Base-by-base conservation (phyloP, 2,888 invertebrate species). In the Trissolcus brochymenae region DNA sequence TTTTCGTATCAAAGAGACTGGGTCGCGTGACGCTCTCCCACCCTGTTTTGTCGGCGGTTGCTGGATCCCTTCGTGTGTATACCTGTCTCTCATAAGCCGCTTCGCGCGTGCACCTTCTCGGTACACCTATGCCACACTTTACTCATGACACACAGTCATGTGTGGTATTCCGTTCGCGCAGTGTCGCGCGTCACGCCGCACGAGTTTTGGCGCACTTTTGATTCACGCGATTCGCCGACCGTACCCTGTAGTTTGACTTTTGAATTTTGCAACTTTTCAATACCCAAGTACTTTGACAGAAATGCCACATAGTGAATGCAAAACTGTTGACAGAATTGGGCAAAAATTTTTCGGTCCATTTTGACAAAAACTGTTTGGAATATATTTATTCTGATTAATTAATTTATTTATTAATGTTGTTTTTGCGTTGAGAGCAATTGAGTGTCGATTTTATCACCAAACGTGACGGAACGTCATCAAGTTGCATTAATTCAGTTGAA, bases 1-100 rank as follows among this genome's bases (percentile, higher is more conserved):
- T 46, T 46, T 46, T 16, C 46, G 46, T 4, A 11, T 46, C 7
- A 16, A 16, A 46, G 46, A 29, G 21, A 50, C 54, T 55, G 68
- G 60, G 55, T 68, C 68, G 60, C 61, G 67, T 68, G 68, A 68
- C 60, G 54, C 59, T 54, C 53, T 65, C 66, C 66, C 66, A 65
- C 66, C 65, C 65, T 46, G 29, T 60, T 17, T 14, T 46, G 14
- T 51, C 49, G 65, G 72, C 40, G 25, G 59, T 40, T 65, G 55
- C 53, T 46, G 59, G 60, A 64, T 65, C 65, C 40, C 60, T 60
- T 60, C 50, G 19, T 60, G 68, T 55, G 55, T 40, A 14, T 54
- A 73, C 73, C 73, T 73, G 66, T 73, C 65, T 49, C 40, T 66
- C 65, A 49, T 53, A 49, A 19, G 35, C 51, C 35, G 46, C 66